Conservation (phyloP, 2,888 invertebrate species). For the Eupsilia transversa region DNA sequence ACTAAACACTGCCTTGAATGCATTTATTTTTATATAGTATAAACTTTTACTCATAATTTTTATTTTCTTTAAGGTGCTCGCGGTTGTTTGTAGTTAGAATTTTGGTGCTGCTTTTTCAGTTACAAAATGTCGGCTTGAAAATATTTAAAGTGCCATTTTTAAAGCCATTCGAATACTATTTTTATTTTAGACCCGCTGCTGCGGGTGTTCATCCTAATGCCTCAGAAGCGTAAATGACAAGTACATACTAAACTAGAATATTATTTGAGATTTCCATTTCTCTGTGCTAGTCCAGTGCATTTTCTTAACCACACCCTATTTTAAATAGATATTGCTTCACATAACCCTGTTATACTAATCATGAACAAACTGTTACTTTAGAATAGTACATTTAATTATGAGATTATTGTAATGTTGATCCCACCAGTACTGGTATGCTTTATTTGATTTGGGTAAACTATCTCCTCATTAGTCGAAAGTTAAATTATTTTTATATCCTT, state of each 20-base stretch:
- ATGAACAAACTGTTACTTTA: slow-evolving; percentile 63
- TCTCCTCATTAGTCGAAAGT: slow-evolving; percentile 41
- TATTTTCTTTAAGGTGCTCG: slow-evolving; percentile 17
- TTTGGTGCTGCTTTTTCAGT: not conserved
- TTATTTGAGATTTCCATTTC: slow-evolving; percentile 44
- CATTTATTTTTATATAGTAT: slow-evolving; percentile 64
- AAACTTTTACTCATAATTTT: slow-evolving; percentile 29
- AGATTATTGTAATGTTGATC: slow-evolving; percentile 63
- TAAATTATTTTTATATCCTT: slow-evolving; percentile 44
- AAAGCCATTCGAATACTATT: slow-evolving; percentile 18
- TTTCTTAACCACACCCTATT: slow-evolving; percentile 34
- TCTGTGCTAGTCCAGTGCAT: slow-evolving; percentile 62
- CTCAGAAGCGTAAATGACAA: slow-evolving; percentile 45
- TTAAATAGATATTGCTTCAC: slow-evolving; percentile 55
- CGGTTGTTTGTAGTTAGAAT: slow-evolving; percentile 7
- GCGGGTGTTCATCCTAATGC: not conserved
- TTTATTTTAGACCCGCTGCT: not conserved
- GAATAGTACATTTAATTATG: slow-evolving; percentile 56
- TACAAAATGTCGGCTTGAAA: not conserved
- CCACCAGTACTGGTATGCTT: slow-evolving; percentile 61
- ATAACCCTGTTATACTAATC: slow-evolving; percentile 40
- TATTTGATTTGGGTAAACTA: slow-evolving; percentile 54
- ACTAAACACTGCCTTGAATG: slow-evolving; percentile 62
- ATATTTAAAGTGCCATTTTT: not conserved
- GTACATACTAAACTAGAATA: slow-evolving; percentile 52